These are phyloP conservation scores for Rhadinocentrus ornatus DNA, from an alignment of 2,797 vertebrate genomes.

Conservation along the genomic window DNA sequence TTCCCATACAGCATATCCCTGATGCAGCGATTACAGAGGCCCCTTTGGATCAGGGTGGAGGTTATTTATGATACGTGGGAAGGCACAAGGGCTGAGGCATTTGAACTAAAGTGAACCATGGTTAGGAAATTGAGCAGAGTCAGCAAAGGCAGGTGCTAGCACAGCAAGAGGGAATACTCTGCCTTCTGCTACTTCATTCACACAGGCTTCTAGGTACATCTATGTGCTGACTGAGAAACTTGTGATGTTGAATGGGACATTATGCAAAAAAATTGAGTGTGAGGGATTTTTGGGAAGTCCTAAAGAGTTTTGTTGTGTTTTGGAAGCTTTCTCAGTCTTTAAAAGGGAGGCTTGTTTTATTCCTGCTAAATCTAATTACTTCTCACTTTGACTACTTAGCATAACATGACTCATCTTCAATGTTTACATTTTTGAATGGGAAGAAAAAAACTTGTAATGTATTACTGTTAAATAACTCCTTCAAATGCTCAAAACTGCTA, in stretches of 20 bases:
- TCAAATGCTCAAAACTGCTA: background rate
- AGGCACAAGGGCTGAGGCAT: conserved; percentile 63
- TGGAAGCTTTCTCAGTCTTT: background rate
- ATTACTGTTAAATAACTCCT: background rate
- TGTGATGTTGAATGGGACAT: conserved; percentile 22
- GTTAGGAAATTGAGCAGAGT: conserved; percentile 64
- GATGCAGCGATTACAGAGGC: conserved; percentile 68
- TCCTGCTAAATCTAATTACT: background rate
- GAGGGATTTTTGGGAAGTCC: background rate
- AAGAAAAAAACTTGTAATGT: background rate
- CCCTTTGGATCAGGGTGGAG: conserved; percentile 61
- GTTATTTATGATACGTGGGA: conserved; percentile 78
- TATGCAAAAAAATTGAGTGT: conserved; percentile 29
- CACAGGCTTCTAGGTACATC: conserved; percentile 49
- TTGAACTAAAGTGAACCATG: conserved; percentile 75
- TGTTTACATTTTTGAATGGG: background rate
- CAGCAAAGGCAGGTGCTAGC: conserved; percentile 71
- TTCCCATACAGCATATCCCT: conserved; percentile 60
- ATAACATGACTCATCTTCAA: background rate
- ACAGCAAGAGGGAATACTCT: conserved; percentile 64
- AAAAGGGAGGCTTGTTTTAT: conserved; percentile 12
- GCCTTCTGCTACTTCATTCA: conserved; percentile 60
- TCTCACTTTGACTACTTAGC: background rate
- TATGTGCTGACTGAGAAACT: conserved; percentile 31
- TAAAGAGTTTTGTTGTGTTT: background rate